Evolutionary conservation across 2,113 vertebrate genomes (phyloP).

Genomic region (Phycodurus eques): DNA sequence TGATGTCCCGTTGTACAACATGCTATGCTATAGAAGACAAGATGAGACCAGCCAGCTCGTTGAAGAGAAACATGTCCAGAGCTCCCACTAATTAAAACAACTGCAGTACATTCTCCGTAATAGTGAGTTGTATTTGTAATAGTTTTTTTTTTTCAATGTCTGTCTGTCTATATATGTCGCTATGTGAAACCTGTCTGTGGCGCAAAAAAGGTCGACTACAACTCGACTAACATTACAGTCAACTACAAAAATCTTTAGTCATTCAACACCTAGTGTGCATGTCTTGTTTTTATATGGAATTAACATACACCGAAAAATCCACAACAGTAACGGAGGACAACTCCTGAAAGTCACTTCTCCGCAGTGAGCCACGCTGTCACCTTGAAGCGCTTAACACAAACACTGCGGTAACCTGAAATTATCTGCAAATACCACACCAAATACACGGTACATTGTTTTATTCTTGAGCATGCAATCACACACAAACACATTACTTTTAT

Average conservation of each 20-base stretch:
- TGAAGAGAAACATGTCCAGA: background rate
- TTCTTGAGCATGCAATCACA: conserved; percentile 52
- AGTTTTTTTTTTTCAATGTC: too few species aligned
- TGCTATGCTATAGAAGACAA: background rate
- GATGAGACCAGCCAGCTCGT: background rate
- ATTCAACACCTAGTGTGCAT: too few species aligned
- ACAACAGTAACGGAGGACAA: conserved; percentile 19
- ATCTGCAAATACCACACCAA: conserved; percentile 27
- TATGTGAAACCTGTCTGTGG: too few species aligned
- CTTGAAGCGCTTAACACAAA: conserved; percentile 35
- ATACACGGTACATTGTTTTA: conserved; percentile 27
- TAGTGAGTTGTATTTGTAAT: too few species aligned
- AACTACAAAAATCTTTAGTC: too few species aligned
- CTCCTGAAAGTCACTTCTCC: conserved; percentile 20
- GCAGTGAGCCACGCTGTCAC: conserved; percentile 15
- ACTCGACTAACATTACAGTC: too few species aligned
- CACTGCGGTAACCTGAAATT: conserved; percentile 15
- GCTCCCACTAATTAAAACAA: background rate
- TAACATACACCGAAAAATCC: background rate
- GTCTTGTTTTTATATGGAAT: background rate
- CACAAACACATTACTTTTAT: conserved; percentile 1
- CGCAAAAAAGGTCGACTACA: too few species aligned
- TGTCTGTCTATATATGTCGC: too few species aligned
- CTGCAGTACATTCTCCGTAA: too few species aligned
- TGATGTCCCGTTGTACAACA: background rate